phyloP scores from a whole-genome alignment of 2,113 vertebrate genomes.

The Aramus guarauna region DNA sequence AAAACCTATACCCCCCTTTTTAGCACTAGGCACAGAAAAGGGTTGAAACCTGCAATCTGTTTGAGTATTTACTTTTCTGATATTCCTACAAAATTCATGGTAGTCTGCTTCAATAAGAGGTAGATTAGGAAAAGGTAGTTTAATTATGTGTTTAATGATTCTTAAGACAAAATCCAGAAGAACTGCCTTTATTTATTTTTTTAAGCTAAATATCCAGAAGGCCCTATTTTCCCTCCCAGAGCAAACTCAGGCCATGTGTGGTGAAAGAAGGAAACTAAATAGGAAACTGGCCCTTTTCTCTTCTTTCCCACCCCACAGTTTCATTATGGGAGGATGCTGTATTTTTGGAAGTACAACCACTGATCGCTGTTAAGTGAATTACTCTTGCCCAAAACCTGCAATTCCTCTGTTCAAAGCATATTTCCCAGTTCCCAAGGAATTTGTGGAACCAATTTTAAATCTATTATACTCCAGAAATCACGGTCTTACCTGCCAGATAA shows the following conservation, averaged over 20 bases:
- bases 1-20: not conserved
- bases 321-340: not conserved
- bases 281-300: not conserved
- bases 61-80: not conserved
- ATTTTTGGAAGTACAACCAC: not conserved
- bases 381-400: not conserved
- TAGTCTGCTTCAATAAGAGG: not conserved
- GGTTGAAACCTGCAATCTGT: not conserved
- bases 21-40: not conserved
- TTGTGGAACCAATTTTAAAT: not conserved
- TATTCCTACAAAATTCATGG: not conserved
- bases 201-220: not conserved
- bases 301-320: not conserved
- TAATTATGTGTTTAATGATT: not conserved
- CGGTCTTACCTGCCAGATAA: not conserved
- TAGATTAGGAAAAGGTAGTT: not conserved
- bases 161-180: not conserved
- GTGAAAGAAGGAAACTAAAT: not conserved
- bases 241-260: not conserved
- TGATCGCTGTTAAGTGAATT: not conserved
- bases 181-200: not conserved
- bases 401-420: constrained; percentile 1
- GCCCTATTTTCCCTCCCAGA: not conserved
- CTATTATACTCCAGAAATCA: not conserved
- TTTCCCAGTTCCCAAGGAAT: not conserved